These are phyloP conservation scores for Diloba caeruleocephala DNA, from an alignment of 2,888 invertebrate species.

Conservation along the genomic window DNA sequence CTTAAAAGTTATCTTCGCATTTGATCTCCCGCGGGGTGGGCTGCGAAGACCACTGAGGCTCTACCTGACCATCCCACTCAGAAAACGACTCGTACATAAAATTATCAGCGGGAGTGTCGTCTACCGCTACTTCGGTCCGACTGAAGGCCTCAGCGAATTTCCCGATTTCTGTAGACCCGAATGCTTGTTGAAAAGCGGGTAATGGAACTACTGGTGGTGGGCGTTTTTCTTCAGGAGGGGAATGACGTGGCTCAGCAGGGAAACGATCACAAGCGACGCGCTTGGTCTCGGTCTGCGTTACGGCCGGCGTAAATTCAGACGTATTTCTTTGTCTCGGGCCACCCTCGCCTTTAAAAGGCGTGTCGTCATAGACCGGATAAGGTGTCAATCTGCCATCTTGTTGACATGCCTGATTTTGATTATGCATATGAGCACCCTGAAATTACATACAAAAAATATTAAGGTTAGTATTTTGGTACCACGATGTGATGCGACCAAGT, in stretches of 20 bases:
- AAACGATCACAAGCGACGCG: slow-evolving; percentile 64
- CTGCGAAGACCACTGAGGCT: slow-evolving; percentile 79
- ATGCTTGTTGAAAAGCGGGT: slow-evolving; percentile 95
- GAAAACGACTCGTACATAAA: slow-evolving; percentile 80
- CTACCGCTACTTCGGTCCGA: slow-evolving; percentile 86
- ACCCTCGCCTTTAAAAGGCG: slow-evolving; percentile 68
- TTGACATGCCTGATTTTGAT: slow-evolving; percentile 71
- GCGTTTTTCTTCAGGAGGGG: slow-evolving; percentile 77
- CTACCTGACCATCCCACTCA: slow-evolving; percentile 80
- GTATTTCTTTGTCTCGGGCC: slow-evolving; percentile 62
- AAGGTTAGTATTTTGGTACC: too few species aligned
- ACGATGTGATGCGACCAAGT: too few species aligned
- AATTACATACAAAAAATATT: slow-evolving; percentile 46
- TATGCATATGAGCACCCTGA: slow-evolving; percentile 71
- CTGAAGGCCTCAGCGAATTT: slow-evolving; percentile 93
- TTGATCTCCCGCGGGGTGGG: slow-evolving; percentile 80
- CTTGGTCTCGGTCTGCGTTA: slow-evolving; percentile 56
- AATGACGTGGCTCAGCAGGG: slow-evolving; percentile 63
- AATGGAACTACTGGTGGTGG: slow-evolving; percentile 89
- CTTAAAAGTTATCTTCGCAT: slow-evolving; percentile 84
- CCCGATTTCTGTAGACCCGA: slow-evolving; percentile 96
- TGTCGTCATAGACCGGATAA: slow-evolving; percentile 76
- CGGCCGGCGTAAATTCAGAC: slow-evolving; percentile 63
- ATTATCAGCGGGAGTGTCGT: slow-evolving; percentile 74
- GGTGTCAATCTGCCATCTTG: slow-evolving; percentile 79